Evolutionary conservation across 2,888 invertebrate species (phyloP).

Genomic region (Myopa testacea): DNA sequence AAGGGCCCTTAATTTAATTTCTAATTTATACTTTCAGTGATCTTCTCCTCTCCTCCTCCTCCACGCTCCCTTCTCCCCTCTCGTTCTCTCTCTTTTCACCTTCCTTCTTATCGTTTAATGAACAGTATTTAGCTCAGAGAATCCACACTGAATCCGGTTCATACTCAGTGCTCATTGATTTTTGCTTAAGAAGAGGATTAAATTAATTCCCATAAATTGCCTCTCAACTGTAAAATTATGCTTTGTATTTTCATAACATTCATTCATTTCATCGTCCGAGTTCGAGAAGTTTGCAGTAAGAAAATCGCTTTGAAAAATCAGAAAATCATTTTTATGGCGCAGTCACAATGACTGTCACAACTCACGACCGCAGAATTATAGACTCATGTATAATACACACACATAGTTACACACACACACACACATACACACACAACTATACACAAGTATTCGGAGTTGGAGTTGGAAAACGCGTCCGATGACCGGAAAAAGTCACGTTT

Average conservation of each 20-base stretch:
- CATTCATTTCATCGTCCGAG: background rate
- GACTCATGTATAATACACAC: background rate
- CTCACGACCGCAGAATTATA: background rate
- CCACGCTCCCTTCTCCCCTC: no score
- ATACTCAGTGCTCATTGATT: background rate
- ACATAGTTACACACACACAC: conserved; percentile 8
- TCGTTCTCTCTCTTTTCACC: no score
- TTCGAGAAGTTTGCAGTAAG: background rate
- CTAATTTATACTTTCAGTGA: no score
- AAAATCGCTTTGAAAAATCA: background rate
- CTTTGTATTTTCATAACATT: background rate
- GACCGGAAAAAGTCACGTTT: conserved; percentile 53
- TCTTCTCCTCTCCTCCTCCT: no score
- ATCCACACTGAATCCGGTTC: no score
- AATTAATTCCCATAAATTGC: background rate
- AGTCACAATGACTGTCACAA: background rate
- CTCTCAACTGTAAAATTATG: background rate
- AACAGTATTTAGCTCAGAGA: no score
- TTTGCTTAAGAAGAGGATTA: background rate
- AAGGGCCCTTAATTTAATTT: no score
- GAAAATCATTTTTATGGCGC: background rate
- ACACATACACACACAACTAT: conserved; percentile 10
- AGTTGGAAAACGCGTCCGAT: conserved; percentile 12
- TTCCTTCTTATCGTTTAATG: no score
- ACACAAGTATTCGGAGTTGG: conserved; percentile 12